A percentile compares a stretch with the other conserved stretches of the same genome.
Conservation (phyloP, 2,113 vertebrate genomes). For the Otus sunia region DNA sequence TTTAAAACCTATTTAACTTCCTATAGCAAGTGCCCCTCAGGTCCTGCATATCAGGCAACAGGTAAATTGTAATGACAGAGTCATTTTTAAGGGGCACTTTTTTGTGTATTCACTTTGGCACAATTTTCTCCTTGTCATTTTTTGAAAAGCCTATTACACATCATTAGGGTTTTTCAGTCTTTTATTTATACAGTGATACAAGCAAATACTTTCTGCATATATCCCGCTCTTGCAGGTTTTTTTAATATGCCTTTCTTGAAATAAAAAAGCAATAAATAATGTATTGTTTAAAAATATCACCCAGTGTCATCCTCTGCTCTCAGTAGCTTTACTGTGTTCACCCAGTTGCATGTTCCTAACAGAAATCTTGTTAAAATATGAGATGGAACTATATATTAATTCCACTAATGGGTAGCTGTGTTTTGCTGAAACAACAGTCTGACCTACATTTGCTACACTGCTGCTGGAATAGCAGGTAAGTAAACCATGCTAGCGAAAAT, state of each 20-base stretch:
- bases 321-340: background rate
- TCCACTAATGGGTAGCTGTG: background rate
- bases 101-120: conserved; percentile 69
- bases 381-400: background rate
- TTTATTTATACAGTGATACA: background rate
- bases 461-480: background rate
- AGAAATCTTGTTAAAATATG: background rate
- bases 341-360: background rate
- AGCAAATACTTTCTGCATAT: background rate
- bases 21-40: conserved; percentile 24
- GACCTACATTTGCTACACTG: conserved; percentile 12
- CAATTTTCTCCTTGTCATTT: conserved; percentile 53
- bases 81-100: conserved; percentile 75
- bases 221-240: background rate
- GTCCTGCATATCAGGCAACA: conserved; percentile 49
- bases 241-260: background rate
- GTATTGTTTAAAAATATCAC: background rate
- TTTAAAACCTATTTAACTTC: conserved; percentile 16
- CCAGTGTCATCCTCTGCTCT: background rate
- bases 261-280: background rate
- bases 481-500: background rate
- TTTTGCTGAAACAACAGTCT: background rate
- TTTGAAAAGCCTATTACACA: conserved; percentile 24
- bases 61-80: conserved; percentile 65
- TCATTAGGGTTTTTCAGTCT: background rate